Percentiles rank a stretch among this genome's conserved stretches.
These are phyloP conservation scores for Callocephalon fimbriatum DNA, from an alignment of 2,113 vertebrate species.

Conservation along the genomic window DNA sequence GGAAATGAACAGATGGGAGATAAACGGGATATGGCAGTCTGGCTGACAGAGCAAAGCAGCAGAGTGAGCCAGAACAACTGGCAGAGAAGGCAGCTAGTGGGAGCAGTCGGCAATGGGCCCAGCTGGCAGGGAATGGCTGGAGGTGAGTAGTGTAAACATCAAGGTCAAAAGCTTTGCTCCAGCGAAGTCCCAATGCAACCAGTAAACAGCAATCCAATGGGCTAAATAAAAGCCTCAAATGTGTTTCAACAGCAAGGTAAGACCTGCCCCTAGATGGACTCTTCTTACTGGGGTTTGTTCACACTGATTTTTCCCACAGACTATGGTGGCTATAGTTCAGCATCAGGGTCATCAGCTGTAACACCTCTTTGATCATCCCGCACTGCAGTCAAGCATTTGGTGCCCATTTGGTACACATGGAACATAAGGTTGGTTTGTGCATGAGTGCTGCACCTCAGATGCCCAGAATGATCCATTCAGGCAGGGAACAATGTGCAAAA, in stretches of 20 bases:
- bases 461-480: neutral
- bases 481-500: neutral
- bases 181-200: fast-evolving
- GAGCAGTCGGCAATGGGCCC: neutral
- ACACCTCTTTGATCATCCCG: neutral
- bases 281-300: neutral
- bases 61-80: conserved; percentile 38
- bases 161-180: neutral
- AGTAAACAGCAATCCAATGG: neutral
- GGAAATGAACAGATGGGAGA: conserved; percentile 42
- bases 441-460: neutral
- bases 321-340: neutral
- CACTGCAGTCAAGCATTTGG: neutral
- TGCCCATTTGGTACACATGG: neutral
- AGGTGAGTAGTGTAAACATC: neutral
- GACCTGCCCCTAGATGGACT: neutral
- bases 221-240: neutral
- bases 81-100: neutral
- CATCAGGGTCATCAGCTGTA: neutral
- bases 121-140: neutral
- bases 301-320: neutral
- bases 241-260: neutral
- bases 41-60: neutral
- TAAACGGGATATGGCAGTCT: neutral
- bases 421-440: neutral